A percentile compares a stretch with the other conserved stretches of the same genome.
These are phyloP conservation scores for Panulirus ornatus DNA, from an alignment of 1,140 invertebrate species.

Conservation along the genomic window DNA sequence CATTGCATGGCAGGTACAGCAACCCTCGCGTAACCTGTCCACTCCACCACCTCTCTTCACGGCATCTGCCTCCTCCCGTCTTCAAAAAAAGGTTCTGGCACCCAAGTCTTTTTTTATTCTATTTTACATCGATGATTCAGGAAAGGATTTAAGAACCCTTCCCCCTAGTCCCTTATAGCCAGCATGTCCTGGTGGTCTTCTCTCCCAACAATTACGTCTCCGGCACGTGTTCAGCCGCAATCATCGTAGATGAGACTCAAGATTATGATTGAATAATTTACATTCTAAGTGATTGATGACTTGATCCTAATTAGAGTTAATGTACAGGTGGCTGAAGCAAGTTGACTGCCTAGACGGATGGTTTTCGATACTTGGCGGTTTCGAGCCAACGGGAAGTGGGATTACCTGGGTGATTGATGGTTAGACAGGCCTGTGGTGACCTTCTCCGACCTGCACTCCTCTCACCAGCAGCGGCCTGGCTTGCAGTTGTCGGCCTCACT, in stretches of 20 bases:
- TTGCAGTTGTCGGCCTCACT: neutral
- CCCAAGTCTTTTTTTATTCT: neutral
- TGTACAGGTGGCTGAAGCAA: slow-evolving; percentile 50
- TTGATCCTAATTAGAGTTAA: slow-evolving; percentile 64
- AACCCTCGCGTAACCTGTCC: slow-evolving; percentile 27
- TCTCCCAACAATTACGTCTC: slow-evolving; percentile 39
- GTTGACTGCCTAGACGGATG: slow-evolving; percentile 61
- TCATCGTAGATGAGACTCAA: slow-evolving; percentile 51
- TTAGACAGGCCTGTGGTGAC: neutral
- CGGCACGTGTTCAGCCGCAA: slow-evolving; percentile 57
- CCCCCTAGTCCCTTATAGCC: neutral
- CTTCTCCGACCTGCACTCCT: neutral
- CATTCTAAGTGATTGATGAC: slow-evolving; percentile 63
- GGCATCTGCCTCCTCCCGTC: neutral
- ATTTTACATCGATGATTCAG: neutral
- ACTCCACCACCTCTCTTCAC: neutral
- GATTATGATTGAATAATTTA: slow-evolving; percentile 67
- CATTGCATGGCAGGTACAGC: slow-evolving; percentile 46
- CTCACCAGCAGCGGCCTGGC: neutral
- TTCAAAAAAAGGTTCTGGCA: neutral
- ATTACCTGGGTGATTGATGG: slow-evolving; percentile 43
- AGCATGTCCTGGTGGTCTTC: neutral
- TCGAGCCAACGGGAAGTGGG: slow-evolving; percentile 17
- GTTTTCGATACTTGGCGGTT: slow-evolving; percentile 35
- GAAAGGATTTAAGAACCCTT: neutral